These are phyloP conservation scores for Saccopteryx bilineata DNA, from an alignment of 2,113 vertebrate species.

Conservation along the genomic window DNA sequence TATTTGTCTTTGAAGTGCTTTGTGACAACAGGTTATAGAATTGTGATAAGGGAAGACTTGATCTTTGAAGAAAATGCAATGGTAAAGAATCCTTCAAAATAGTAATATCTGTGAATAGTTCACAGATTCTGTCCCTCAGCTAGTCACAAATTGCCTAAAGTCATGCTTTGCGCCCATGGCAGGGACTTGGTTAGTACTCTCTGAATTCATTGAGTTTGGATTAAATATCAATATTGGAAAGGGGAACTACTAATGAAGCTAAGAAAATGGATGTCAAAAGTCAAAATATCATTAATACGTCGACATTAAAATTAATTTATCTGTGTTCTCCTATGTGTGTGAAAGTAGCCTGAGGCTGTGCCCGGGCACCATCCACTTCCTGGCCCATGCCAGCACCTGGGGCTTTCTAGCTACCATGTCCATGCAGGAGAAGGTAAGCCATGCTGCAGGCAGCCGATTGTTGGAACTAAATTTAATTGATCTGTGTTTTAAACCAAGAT, in stretches of 20 bases:
- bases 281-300: conserved; percentile 15
- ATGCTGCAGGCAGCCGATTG: not conserved
- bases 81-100: not conserved
- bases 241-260: not conserved
- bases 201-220: conserved; percentile 7
- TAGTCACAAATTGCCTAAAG: not conserved
- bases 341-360: conserved; percentile 86
- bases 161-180: not conserved
- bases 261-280: not conserved
- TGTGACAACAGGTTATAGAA: not conserved
- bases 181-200: not conserved
- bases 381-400: conserved; percentile 90
- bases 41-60: not conserved
- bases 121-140: not conserved
- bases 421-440: conserved; percentile 90
- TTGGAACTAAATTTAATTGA: not conserved
- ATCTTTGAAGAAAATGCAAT: not conserved
- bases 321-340: conserved; percentile 92
- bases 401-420: conserved; percentile 92
- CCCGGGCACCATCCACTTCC: conserved; percentile 89
- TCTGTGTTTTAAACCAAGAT: conserved; percentile 24
- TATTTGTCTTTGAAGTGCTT: not conserved
- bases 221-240: conserved; percentile 19
- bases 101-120: not conserved
- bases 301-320: too few species aligned